Evolutionary conservation across 23 tunicate genomes (phyloP), one percentile per base, ranked within the genome.

Genomic region (Pegea sp.): DNA sequence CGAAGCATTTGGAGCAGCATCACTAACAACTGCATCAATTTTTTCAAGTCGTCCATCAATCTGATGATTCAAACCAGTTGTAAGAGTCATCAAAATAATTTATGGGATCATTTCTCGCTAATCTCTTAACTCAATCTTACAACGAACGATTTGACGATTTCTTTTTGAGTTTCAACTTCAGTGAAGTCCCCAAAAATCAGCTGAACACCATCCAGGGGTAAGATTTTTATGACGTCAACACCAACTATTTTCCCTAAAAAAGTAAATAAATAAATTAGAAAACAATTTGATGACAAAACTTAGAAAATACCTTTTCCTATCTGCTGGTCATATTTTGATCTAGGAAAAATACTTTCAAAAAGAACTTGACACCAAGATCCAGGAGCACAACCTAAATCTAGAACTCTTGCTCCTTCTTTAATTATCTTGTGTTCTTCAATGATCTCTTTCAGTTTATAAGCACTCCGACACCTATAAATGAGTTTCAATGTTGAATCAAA

Each of bases 321-420:
- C 16, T 38, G 11, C 13, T 38, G 11, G 16, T 38, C 56, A 52
- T 22, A 52, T 18, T 19, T n/a, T 52, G 24, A 52, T 13, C 25
- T 52, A 38, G 46, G 46, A 38, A 54, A 55, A 1, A 74, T 48
- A 38, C 49, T 54, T 44, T 69, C 77, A 29, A 59, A 56, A 30
- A 73, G 78, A 11, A 68, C 95, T 64, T 84, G 95, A 29, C 69
- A 84, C 95, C 95, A 84, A 4, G 95, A 84, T n/a, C 95, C 95
- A 31, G 95, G 95, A 2, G 95, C 73, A 29, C 78, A 72, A 18
- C 95, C 95, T 0, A 84, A 44, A 29, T 84, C 95, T 26, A 84
- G 31, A 0, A 84, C 71, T 11, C 26, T 57, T 63, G 66, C 64
- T 7, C 81, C 95, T 3, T 64, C 76, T 28, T 74, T 34, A 16